These are phyloP conservation scores for Pachyuromys duprasi DNA, from an alignment of 2,797 vertebrate species.

Conservation along the genomic window DNA sequence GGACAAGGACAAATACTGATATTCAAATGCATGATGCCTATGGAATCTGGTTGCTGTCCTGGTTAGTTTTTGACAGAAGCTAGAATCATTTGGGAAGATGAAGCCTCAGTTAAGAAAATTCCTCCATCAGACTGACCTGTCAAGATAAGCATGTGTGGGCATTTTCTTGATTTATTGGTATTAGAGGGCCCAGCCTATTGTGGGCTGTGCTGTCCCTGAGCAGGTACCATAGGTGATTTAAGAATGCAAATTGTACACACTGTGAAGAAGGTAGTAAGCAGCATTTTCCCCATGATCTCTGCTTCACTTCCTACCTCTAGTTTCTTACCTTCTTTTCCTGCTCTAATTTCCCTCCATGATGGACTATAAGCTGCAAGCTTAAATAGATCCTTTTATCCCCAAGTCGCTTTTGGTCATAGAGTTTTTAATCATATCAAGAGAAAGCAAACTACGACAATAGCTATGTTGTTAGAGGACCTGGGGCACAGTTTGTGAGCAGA, in stretches of 20 bases:
- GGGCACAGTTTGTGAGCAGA: not conserved
- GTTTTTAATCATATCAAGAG: not conserved
- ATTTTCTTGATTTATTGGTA: not conserved
- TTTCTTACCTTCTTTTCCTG: not conserved
- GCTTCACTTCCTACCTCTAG: not conserved
- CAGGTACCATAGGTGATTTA: not conserved
- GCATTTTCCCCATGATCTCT: not conserved
- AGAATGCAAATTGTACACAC: not conserved
- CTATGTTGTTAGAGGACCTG: not conserved
- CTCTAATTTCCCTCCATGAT: not conserved
- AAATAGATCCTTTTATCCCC: not conserved
- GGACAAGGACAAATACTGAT: not conserved
- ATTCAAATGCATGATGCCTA: not conserved
- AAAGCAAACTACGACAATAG: not conserved
- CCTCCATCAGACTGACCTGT: not conserved
- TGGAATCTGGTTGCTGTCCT: not conserved
- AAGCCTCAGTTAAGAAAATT: not conserved
- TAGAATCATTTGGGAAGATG: not conserved
- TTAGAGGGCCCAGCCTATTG: not conserved
- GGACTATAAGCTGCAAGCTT: not conserved
- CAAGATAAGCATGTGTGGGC: not conserved
- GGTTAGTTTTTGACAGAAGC: not conserved
- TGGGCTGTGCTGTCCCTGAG: not conserved
- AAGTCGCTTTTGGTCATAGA: not conserved
- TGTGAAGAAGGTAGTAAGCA: not conserved